Evolutionary conservation across 2,888 invertebrate species (phyloP), one percentile per base, ranked within the genome.

Genomic region (Ethmia dodecea): DNA sequence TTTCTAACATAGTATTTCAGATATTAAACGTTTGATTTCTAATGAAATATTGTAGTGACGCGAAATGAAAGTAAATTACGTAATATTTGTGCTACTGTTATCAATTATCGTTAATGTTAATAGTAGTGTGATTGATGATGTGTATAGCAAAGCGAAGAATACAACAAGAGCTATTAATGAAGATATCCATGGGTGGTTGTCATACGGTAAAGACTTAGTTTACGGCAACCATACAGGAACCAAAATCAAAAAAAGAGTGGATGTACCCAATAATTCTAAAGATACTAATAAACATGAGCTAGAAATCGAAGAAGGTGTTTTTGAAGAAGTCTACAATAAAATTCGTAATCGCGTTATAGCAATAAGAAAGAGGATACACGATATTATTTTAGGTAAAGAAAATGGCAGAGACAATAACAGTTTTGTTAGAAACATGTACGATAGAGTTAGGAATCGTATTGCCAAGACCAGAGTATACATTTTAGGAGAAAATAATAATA

Each of bases 121-220:
- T 6, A 38, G 49, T 38, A 45, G 45, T 9, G 16, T 47, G 1
- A 28, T 49, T n/a, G 40, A 43, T 3, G 35, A 31, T 12, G 34
- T 43, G 3, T 36, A 40, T 26, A 45, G 41, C 3, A 42, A 33
- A 20, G 40, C 47, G 3, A 38, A 37, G 25, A 45, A 49, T 28
- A 46, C 45, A 10, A 42, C 46, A 2, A 25, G 29, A 24, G 40
- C 27, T 12, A 24, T 48, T 2, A 49, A 34, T 31, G 36, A 43
- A 8, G 46, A 47, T 13, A 28, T 51, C 1, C 38, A 41, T 8
- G 36, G 40, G 4, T 41, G 40, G 32, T 41, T 42, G 26, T 22
- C 35, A 6, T 45, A 39, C 13, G 49, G 52, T 2, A 49, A 47
- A 13, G 45, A 37, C 11, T 14, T 47, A 5, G 28, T 47, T 6